Evolutionary conservation across 1,140 invertebrate genomes (phyloP), one percentile per base, ranked within the genome.

Genomic region (Pectinophora gossypiella): DNA sequence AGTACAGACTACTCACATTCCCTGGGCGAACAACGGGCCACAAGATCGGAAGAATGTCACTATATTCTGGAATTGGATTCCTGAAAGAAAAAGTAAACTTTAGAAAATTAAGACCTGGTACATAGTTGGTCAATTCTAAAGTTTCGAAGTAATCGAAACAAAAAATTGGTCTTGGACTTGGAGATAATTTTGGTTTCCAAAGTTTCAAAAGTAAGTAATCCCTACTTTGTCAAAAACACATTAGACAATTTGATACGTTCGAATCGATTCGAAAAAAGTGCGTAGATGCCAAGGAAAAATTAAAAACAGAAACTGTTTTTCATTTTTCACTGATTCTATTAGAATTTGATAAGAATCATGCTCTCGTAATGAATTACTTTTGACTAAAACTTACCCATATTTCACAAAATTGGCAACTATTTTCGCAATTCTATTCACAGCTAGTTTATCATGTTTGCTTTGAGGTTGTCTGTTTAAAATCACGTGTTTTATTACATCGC

Each of bases 351-450:
- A 6, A 12, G 12, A 6, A 5, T 27, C 23, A 27, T 12, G 23
- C 5, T 27, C 23, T 27, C 12, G 23, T 5, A 40, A 16, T 10
- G 36, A 40, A 1, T 40, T 16, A 40, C 36, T 18, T 18, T 38
- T 4, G 13, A 9, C 9, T 15, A 40, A 15, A 15, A 61, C 63
- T 61, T 48, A 65, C 63, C 50, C 48, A 40, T 36, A 54, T 42
- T 62, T 61, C 4, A 61, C 36, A 47, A 59, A 65, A 52, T 62
- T 62, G 3, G 19, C 35, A n/a, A 61, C 36, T 0, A 65, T 18
- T n/a, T 35, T 53, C 1, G 56, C 18, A 9, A 58, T 27, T 16
- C 63, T 58, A 0, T 20, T 18, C 1, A 59, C 54, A 7, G 54
- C 36, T 15, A 60, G 12, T 35, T 48, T 32, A 20, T 65, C 59